Conservation (phyloP, 2,113 vertebrate genomes). For the Delphinus delphis region DNA sequence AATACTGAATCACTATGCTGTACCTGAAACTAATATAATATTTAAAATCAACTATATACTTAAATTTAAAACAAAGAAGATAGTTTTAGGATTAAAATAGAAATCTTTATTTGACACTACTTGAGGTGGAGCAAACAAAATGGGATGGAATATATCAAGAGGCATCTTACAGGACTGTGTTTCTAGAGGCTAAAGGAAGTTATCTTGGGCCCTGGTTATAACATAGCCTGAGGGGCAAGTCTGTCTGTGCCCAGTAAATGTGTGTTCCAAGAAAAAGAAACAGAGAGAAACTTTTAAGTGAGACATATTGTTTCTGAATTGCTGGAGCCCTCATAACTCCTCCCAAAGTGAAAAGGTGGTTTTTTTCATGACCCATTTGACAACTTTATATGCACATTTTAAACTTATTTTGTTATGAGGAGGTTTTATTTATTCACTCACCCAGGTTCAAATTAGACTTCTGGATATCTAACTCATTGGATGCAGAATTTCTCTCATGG, state of each 20-base stretch:
- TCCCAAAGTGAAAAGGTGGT: background rate
- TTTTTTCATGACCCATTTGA: conserved; percentile 11
- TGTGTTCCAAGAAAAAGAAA: background rate
- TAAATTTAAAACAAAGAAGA: background rate
- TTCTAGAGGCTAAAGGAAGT: conserved; percentile 30
- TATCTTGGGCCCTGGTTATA: background rate
- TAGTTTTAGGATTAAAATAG: conserved; percentile 26
- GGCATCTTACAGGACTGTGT: background rate
- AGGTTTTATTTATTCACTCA: conserved; percentile 2
- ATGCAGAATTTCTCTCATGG: background rate
- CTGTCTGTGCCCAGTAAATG: background rate
- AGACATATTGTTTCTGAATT: background rate
- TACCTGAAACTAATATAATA: background rate
- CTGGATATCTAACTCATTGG: background rate
- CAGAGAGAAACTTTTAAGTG: background rate
- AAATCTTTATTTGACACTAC: background rate
- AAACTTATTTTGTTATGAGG: background rate
- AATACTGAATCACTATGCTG: background rate
- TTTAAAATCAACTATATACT: background rate
- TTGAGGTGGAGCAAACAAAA: background rate
- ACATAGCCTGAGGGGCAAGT: background rate
- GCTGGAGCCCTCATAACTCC: background rate
- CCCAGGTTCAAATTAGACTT: background rate
- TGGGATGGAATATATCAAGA: background rate
- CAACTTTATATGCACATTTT: background rate